phyloP scores from a whole-genome alignment of 1,140 invertebrate species.

The Proales similis region DNA sequence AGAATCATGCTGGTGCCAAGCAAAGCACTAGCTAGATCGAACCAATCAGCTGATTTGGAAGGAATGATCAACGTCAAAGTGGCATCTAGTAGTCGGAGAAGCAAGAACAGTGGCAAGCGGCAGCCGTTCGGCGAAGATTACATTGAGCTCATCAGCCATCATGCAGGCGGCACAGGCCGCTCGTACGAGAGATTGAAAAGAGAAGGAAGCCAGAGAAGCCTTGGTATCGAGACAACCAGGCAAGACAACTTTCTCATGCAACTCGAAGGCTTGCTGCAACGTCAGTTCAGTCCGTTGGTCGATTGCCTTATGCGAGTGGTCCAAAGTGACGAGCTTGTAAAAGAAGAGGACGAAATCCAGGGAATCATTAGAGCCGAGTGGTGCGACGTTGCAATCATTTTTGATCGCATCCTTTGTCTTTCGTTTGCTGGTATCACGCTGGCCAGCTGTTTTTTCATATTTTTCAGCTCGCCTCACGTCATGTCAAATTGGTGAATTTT shows the following conservation, averaged over 20 bases:
- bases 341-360: conserved; percentile 13
- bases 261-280: conserved; percentile 26
- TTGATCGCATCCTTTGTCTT: conserved; percentile 28
- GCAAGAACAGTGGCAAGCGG: too few species aligned
- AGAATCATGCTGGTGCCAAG: neutral
- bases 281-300: conserved; percentile 20
- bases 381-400: conserved; percentile 12
- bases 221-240: neutral
- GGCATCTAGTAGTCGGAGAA: too few species aligned
- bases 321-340: conserved; percentile 7
- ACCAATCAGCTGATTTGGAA: neutral
- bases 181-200: too few species aligned
- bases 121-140: too few species aligned
- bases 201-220: too few species aligned
- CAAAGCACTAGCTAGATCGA: neutral
- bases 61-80: too few species aligned
- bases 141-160: too few species aligned
- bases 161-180: too few species aligned
- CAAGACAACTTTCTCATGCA: neutral
- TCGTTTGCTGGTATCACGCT: conserved; percentile 36
- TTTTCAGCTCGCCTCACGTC: conserved; percentile 33
- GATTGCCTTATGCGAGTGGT: conserved; percentile 1
- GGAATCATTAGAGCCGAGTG: too few species aligned
- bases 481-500: conserved; percentile 8
- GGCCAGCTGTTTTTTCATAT: conserved; percentile 30